A percentile compares a stretch with the other conserved stretches of the same genome.
Conservation (phyloP, 2,888 invertebrate species). For the Ormyrus nitidulus region DNA sequence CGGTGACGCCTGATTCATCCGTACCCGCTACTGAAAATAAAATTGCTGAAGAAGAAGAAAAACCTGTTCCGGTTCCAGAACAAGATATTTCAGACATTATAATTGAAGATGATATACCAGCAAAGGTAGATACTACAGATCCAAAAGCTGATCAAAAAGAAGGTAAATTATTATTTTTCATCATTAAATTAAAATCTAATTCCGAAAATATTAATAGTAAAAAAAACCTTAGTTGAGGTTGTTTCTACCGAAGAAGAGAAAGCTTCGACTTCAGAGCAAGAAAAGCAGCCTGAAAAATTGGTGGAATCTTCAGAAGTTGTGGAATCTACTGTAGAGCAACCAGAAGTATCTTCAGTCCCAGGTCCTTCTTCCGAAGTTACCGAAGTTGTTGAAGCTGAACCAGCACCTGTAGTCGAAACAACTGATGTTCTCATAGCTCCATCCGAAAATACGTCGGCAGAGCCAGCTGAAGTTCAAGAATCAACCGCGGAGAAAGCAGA, state of each 20-base stretch:
- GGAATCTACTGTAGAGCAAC: slow-evolving; percentile 64
- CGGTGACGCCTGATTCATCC: too few relatives aligned
- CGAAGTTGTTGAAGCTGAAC: slow-evolving; percentile 18
- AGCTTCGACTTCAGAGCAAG: background rate
- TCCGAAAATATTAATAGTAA: background rate
- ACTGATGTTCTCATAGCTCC: background rate
- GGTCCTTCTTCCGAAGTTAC: background rate
- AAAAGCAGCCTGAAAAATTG: slow-evolving; percentile 4
- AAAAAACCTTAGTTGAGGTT: background rate
- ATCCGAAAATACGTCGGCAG: background rate
- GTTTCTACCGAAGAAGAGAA: background rate
- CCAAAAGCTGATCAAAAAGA: background rate
- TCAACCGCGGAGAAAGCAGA: background rate
- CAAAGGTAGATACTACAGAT: background rate
- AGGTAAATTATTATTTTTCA: slow-evolving; percentile 61
- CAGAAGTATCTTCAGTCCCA: slow-evolving; percentile 11
- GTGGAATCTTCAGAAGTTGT: slow-evolving; percentile 78
- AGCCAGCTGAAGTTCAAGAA: background rate
- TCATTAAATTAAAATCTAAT: background rate
- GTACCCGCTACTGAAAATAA: background rate
- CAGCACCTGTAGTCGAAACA: background rate
- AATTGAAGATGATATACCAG: slow-evolving; percentile 54
- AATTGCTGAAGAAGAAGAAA: slow-evolving; percentile 42
- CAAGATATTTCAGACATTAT: slow-evolving; percentile 59
- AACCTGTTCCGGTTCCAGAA: slow-evolving; percentile 35